Evolutionary conservation across 2,797 vertebrate genomes (phyloP).

Genomic region (Galagoides demidoff): DNA sequence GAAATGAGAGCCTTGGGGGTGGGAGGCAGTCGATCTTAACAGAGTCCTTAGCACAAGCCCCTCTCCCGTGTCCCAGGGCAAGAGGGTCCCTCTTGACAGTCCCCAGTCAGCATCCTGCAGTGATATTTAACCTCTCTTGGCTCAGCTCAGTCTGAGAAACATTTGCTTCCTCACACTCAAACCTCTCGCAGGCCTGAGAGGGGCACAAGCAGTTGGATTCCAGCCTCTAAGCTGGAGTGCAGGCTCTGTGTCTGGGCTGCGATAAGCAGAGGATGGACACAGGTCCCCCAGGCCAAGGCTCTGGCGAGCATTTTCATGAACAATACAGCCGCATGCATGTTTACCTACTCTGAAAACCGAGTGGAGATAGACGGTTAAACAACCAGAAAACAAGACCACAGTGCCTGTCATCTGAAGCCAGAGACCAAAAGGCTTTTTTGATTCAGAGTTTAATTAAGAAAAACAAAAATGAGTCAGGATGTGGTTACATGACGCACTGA

Average conservation of each 20-base stretch:
- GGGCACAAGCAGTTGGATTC: neutral
- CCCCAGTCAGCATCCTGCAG: neutral
- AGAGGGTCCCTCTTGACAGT: neutral
- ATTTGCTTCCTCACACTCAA: neutral
- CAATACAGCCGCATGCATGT: rapidly evolving
- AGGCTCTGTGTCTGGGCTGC: neutral
- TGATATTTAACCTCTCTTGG: neutral
- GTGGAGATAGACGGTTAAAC: neutral
- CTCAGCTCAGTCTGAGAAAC: neutral
- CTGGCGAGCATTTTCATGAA: neutral
- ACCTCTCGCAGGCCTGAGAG: neutral
- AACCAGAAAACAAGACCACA: neutral
- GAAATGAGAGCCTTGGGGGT: neutral
- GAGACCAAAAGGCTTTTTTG: constrained; percentile 16
- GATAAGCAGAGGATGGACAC: neutral
- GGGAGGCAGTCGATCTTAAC: neutral
- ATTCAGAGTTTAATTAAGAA: constrained; percentile 62
- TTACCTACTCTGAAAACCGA: neutral
- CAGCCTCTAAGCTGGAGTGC: neutral
- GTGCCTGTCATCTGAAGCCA: neutral
- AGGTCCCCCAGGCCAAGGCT: neutral
- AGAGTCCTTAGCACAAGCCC: neutral
- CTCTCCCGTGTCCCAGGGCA: neutral
- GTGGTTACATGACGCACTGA: constrained; percentile 42
- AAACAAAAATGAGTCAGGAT: constrained; percentile 58